Evolutionary conservation across 2,888 invertebrate species (phyloP).

Genomic region (Gisinianus flammeolus): DNA sequence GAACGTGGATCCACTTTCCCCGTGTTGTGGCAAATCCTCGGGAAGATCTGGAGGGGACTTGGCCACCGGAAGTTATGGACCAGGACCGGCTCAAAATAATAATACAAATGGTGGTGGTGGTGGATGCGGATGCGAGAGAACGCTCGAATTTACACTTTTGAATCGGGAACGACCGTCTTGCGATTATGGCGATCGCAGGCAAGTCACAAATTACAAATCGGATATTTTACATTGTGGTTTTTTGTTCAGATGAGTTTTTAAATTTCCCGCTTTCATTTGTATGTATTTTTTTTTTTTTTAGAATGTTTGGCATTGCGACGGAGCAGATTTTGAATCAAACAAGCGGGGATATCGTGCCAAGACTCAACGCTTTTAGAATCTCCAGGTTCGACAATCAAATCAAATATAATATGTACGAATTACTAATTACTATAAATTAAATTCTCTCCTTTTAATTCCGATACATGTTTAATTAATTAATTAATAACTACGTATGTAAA

Average conservation of each 20-base stretch:
- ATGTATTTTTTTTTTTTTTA: not conserved
- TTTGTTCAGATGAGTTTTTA: not conserved
- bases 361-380: conserved; percentile 43
- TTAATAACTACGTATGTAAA: not conserved
- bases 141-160: conserved; percentile 32
- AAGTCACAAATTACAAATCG: not conserved
- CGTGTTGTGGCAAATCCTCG: not conserved
- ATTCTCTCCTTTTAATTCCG: not conserved
- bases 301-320: conserved; percentile 52
- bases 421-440: too few species aligned
- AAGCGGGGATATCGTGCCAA: conserved; percentile 39
- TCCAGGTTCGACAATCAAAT: conserved; percentile 32
- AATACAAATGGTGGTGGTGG: not conserved
- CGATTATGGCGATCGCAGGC: conserved; percentile 50
- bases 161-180: conserved; percentile 47
- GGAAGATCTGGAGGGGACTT: not conserved
- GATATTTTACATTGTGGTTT: not conserved
- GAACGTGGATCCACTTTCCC: not conserved
- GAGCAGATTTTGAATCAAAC: conserved; percentile 46
- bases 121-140: not conserved
- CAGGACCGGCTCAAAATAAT: not conserved
- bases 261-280: not conserved
- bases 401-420: too few species aligned
- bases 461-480: not conserved
- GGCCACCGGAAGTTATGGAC: not conserved